phyloP scores from a whole-genome alignment of 2,113 vertebrate genomes.

The Eurystomus gularis region DNA sequence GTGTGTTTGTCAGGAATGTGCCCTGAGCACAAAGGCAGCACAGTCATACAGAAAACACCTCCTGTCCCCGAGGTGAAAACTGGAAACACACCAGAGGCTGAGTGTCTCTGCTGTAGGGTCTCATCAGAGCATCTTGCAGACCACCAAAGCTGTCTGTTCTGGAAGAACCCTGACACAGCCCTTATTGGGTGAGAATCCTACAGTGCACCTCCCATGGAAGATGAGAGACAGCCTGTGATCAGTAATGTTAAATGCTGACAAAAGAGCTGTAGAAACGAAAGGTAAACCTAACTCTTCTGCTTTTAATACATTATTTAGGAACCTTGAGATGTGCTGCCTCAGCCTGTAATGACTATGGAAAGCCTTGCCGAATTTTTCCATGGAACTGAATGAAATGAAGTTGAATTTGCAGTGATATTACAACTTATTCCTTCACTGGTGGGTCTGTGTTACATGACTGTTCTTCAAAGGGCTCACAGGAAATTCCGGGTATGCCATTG shows the following conservation, averaged over 20 bases:
- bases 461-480: not conserved
- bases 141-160: not conserved
- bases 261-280: not conserved
- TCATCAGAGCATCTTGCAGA: not conserved
- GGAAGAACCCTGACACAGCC: not conserved
- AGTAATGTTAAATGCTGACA: not conserved
- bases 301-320: slow-evolving; percentile 43
- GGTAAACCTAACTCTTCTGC: not conserved
- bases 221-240: not conserved
- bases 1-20: not conserved
- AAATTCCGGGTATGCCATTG: fast-evolving
- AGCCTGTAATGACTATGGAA: not conserved
- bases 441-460: not conserved
- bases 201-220: not conserved
- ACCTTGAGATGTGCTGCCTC: not conserved
- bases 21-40: not conserved
- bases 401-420: not conserved
- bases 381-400: not conserved
- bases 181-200: not conserved
- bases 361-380: not conserved
- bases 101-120: not conserved
- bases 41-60: not conserved
- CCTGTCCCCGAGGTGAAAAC: not conserved
- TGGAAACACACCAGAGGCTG: not conserved
- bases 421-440: not conserved